Conservation (phyloP, 2,797 vertebrate genomes). For the Macropodus opercularis region DNA sequence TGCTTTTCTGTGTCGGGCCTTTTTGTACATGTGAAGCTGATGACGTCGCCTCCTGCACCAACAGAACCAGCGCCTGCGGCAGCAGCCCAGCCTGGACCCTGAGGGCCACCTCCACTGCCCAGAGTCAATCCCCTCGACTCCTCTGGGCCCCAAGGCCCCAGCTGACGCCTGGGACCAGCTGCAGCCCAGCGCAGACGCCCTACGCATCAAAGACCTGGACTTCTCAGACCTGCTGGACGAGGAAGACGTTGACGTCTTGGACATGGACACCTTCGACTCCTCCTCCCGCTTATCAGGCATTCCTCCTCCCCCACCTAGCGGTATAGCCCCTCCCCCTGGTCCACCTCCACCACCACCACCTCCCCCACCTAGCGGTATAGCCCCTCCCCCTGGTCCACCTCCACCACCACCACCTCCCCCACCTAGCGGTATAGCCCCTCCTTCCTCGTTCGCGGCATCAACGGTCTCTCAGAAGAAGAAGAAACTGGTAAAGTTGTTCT, state of each 20-base stretch:
- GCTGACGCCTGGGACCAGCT: slow-evolving; percentile 79
- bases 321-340: slow-evolving; percentile 49
- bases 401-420: slow-evolving; percentile 51
- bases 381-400: slow-evolving; percentile 17
- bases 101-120: slow-evolving; percentile 80
- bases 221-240: slow-evolving; percentile 96
- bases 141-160: slow-evolving; percentile 71
- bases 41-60: too few species aligned
- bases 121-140: slow-evolving; percentile 80
- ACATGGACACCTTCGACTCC: slow-evolving; percentile 75
- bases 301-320: slow-evolving; percentile 44
- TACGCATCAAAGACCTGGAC: slow-evolving; percentile 94
- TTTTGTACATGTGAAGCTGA: too few species aligned
- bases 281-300: slow-evolving; percentile 16
- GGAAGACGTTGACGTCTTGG: slow-evolving; percentile 90
- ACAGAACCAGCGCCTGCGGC: slow-evolving; percentile 60
- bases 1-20: too few species aligned
- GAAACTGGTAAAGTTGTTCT: slow-evolving; percentile 95
- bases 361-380: slow-evolving; percentile 18
- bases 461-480: slow-evolving; percentile 79
- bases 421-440: slow-evolving; percentile 2
- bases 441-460: slow-evolving; percentile 16
- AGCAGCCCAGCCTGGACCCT: slow-evolving; percentile 83
- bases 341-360: slow-evolving; percentile 51
- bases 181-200: slow-evolving; percentile 71